These are phyloP conservation scores for Esox niger DNA, from an alignment of 2,113 vertebrate species.

Conservation along the genomic window DNA sequence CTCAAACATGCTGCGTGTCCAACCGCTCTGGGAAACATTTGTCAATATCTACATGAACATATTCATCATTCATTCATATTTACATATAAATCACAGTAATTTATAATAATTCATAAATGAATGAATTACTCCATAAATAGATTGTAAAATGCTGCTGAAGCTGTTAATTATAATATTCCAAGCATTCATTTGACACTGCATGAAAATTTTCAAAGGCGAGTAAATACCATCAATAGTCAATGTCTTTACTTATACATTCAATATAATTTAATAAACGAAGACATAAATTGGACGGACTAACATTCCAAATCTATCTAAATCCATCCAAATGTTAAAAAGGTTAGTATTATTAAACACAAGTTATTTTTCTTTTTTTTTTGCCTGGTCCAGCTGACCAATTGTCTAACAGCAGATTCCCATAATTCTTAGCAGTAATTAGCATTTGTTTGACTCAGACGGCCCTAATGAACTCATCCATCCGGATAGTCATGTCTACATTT, in stretches of 20 bases:
- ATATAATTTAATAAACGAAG: background rate
- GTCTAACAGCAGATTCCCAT: background rate
- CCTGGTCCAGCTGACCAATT: background rate
- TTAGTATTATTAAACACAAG: too few species aligned
- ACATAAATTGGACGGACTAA: background rate
- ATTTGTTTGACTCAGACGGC: background rate
- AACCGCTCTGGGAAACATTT: slow-evolving; percentile 29
- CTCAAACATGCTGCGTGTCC: slow-evolving; percentile 23
- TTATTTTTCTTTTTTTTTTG: background rate
- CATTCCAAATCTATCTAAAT: background rate
- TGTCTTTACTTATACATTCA: too few species aligned
- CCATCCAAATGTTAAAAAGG: background rate
- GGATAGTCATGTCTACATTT: background rate
- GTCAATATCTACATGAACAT: too few species aligned
- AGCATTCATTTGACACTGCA: too few species aligned
- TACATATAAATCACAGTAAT: background rate
- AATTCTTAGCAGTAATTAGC: background rate
- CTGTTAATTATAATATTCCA: too few species aligned
- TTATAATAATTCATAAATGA: too few species aligned
- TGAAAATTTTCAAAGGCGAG: too few species aligned
- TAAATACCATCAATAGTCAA: too few species aligned
- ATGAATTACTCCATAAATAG: too few species aligned
- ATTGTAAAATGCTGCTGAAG: too few species aligned
- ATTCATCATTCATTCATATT: background rate
- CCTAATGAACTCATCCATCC: background rate